Evolutionary conservation across 2,797 vertebrate species (phyloP), one percentile per base, ranked within the genome.

Genomic region (Enteromius paludinosus): DNA sequence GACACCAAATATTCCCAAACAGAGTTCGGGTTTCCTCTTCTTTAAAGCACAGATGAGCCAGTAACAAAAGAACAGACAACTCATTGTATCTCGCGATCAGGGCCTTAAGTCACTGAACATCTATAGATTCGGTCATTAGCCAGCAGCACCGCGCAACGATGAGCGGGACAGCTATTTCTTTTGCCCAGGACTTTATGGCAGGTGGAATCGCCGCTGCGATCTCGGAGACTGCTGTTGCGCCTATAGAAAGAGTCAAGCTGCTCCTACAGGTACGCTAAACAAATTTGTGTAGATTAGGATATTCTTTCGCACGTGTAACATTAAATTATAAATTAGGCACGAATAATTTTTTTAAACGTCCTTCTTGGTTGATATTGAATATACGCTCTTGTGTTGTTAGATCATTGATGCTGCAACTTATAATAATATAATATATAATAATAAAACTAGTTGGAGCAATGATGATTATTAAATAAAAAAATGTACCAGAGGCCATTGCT

Each of bases 91-190:
- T 88, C 88, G 88, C 84, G 87, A 87, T 81, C 28, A 3, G 2
- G 6, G 33, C 23, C 11, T 23, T 41, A 10, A 83, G 49, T 85
- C 84, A 64, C 72, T 66, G 38, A 74, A 85, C 77, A 82, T 6
- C 17, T 91, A 93, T 94, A 92, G 92, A 86, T 52, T 79, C 92
- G 87, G 93, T 94, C 93, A 92, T 95, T 94, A 17, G 5, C 56
- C 30, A 18, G 17, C 25, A 77, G 38, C 62, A 38, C 54, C 38
- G 14, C 28, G 8, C 30, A 64, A 88, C 59, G 62, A 92, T 92
- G 89, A 87, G 20, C 45, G 91, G 92, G 61, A 76, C 74, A 28
- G 84, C 84, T 5, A 3, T 91, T 49, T 87, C 88, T 3, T 92
- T 91, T 65, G 78, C 83, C 25, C 90, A 92, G 89, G 89, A 92